A percentile compares a stretch with the other conserved stretches of the same genome.
These are phyloP conservation scores for Cephalopholis sonnerati DNA, from an alignment of 2,113 vertebrate species.

Conservation along the genomic window DNA sequence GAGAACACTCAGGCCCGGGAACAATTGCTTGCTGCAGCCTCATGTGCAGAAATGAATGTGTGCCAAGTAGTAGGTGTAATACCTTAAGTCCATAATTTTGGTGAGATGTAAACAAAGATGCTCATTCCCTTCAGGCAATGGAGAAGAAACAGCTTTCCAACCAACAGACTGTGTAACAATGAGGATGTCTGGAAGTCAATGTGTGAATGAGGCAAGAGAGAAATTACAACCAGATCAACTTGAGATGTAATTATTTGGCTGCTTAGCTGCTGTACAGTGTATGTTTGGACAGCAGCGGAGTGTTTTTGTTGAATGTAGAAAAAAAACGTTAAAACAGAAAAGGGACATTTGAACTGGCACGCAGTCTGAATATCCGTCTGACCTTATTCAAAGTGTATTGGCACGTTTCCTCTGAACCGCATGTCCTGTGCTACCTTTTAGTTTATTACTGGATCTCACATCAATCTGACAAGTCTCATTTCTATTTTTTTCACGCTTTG, in stretches of 20 bases:
- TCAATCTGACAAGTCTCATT: slow-evolving; percentile 40
- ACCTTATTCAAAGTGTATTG: slow-evolving; percentile 6
- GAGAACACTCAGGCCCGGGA: not conserved
- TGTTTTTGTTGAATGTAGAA: slow-evolving; percentile 13
- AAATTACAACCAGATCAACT: slow-evolving; percentile 25
- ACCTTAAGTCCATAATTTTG: slow-evolving; percentile 34
- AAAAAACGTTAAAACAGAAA: slow-evolving; percentile 15
- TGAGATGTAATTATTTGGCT: slow-evolving; percentile 26
- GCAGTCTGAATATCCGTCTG: slow-evolving; percentile 9
- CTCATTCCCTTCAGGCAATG: slow-evolving; percentile 30
- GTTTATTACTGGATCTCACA: slow-evolving; percentile 5
- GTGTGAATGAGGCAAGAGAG: slow-evolving; percentile 38
- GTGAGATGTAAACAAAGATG: slow-evolving; percentile 70
- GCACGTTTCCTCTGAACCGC: not conserved
- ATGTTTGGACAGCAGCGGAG: not conserved
- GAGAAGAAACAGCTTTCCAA: slow-evolving; percentile 18
- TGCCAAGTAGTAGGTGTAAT: slow-evolving; percentile 44
- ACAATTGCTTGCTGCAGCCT: slow-evolving; percentile 10
- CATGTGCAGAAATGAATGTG: not conserved
- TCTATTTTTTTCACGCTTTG: slow-evolving; percentile 24
- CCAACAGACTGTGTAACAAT: slow-evolving; percentile 28
- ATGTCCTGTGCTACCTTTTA: slow-evolving; percentile 12
- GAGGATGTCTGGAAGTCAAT: slow-evolving; percentile 7
- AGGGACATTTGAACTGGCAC: slow-evolving; percentile 10
- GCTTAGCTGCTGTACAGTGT: not conserved